These are phyloP conservation scores for Ormyrus labotus DNA, from an alignment of 2,888 invertebrate genomes.

Conservation along the genomic window DNA sequence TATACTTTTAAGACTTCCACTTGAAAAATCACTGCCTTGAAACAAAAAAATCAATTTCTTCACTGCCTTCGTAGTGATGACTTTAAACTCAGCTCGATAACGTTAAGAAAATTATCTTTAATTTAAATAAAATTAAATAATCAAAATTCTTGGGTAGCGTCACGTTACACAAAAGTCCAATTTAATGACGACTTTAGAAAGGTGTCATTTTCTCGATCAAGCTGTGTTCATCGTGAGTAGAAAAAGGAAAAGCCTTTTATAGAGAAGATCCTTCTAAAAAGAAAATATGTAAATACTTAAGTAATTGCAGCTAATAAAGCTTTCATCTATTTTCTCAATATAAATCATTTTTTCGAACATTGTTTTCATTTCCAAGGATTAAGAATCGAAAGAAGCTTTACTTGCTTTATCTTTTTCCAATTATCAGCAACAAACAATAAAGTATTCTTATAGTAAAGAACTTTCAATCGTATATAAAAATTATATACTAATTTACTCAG, in stretches of 20 bases:
- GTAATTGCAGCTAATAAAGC: slow-evolving; percentile 35
- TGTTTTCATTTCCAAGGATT: neutral
- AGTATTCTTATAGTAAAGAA: slow-evolving; percentile 15
- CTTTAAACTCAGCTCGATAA: slow-evolving; percentile 42
- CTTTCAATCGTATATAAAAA: slow-evolving; percentile 21
- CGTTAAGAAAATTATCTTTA: neutral
- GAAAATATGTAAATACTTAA: slow-evolving; percentile 48
- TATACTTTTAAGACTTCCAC: slow-evolving; percentile 17
- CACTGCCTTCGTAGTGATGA: slow-evolving; percentile 49
- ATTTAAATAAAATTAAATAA: slow-evolving; percentile 10
- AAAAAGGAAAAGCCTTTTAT: slow-evolving; percentile 10
- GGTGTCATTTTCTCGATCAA: slow-evolving; percentile 41
- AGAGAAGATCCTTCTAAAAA: slow-evolving; percentile 20
- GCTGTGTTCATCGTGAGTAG: slow-evolving; percentile 51
- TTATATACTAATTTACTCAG: slow-evolving; percentile 18
- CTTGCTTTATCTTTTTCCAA: no score
- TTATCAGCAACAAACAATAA: neutral
- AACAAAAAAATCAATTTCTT: neutral
- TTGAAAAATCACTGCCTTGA: slow-evolving; percentile 39
- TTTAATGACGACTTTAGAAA: slow-evolving; percentile 40
- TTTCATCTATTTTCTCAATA: slow-evolving; percentile 20
- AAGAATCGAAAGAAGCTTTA: no score
- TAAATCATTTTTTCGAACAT: neutral
- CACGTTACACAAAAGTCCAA: slow-evolving; percentile 16
- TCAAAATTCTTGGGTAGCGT: slow-evolving; percentile 23